These are phyloP conservation scores for Columbina picui DNA, from an alignment of 2,113 vertebrate genomes.

Conservation along the genomic window DNA sequence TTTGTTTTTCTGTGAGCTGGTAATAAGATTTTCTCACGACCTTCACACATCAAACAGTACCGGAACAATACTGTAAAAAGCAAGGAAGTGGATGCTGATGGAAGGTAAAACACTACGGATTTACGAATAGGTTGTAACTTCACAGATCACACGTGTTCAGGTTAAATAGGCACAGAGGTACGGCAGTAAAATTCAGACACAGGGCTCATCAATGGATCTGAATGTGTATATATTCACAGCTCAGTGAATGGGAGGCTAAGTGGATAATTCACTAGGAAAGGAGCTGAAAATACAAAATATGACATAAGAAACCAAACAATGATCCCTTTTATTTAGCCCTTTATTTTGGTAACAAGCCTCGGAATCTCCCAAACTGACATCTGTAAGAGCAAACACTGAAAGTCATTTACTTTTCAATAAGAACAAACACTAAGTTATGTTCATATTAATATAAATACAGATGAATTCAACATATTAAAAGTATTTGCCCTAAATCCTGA, in stretches of 20 bases:
- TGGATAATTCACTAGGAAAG: background rate
- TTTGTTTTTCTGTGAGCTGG: background rate
- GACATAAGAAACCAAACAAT: background rate
- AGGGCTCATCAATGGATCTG: background rate
- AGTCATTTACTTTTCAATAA: background rate
- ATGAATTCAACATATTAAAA: background rate
- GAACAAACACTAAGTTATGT: background rate
- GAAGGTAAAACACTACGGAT: background rate
- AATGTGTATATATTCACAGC: accelerated
- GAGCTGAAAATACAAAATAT: background rate
- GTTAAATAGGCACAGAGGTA: background rate
- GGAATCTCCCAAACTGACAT: background rate
- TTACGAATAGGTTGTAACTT: background rate
- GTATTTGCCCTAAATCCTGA: background rate
- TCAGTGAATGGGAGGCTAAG: accelerated
- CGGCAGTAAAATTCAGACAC: background rate
- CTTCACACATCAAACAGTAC: background rate
- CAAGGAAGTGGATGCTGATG: background rate
- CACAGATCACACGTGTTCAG: background rate
- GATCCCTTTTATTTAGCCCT: background rate
- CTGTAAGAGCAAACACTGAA: background rate
- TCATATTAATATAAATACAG: background rate
- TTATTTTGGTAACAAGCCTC: background rate
- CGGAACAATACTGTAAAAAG: background rate
- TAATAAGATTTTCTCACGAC: background rate